A percentile compares a stretch with the other conserved stretches of the same genome.
These are phyloP conservation scores for Phodopus roborovskii DNA, from an alignment of 2,113 vertebrate genomes.

Conservation along the genomic window DNA sequence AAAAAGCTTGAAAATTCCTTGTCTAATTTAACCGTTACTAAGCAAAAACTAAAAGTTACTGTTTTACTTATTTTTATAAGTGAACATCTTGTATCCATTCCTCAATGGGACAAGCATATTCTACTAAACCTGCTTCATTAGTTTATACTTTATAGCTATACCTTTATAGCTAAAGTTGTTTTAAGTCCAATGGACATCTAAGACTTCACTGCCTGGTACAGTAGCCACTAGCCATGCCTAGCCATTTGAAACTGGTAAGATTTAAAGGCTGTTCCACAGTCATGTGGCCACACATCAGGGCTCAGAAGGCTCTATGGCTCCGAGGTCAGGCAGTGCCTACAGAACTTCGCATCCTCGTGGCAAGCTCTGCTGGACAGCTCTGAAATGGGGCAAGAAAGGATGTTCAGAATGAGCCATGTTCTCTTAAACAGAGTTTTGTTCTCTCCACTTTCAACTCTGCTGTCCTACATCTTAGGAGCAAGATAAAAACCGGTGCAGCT, in stretches of 20 bases:
- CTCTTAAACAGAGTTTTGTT: neutral
- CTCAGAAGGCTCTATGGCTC: neutral
- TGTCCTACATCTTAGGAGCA: neutral
- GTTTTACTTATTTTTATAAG: conserved; percentile 21
- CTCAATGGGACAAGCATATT: neutral
- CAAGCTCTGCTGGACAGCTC: neutral
- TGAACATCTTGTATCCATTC: neutral
- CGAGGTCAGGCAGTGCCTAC: accelerated
- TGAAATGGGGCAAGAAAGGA: neutral
- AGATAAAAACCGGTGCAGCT: neutral
- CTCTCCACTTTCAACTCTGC: neutral
- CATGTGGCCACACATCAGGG: neutral
- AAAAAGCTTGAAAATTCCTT: neutral
- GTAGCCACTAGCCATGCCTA: neutral
- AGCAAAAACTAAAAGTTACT: too few relatives aligned
- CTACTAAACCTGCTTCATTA: neutral
- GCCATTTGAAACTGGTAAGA: conserved; percentile 1
- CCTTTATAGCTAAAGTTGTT: neutral
- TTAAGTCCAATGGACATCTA: neutral
- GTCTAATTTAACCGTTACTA: neutral
- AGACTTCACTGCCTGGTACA: too few relatives aligned
- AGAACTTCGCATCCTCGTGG: neutral
- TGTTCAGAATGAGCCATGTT: neutral
- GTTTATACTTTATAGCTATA: too few relatives aligned
- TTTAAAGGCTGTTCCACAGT: neutral